Base-by-base conservation (phyloP, 2,113 vertebrate species). In the Cyprinodon variegatus region DNA sequence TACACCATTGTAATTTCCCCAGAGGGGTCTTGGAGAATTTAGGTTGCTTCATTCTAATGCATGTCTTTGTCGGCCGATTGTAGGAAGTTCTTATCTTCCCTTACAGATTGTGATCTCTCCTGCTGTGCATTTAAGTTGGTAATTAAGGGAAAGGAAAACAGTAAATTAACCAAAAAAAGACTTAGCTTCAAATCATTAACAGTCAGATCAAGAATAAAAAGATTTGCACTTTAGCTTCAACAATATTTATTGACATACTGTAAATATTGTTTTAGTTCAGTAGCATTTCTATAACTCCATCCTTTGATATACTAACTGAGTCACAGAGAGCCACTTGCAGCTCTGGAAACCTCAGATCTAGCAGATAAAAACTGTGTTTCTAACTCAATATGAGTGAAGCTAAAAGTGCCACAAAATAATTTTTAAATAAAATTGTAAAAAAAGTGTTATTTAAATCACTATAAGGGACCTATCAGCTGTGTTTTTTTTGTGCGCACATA, bases 41-140 rank as follows among this genome's bases (percentile, higher is more conserved):
- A 2, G 29, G 29, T 29, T 1, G 29, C 29, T 92, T 94, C 90
- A 94, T 96, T 96, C 90, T 94, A 92, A 95, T 93, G 83, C 86
- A 92, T 91, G 85, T 91, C 93, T 94, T 94, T 94, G 87, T 95
- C 89, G 77, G 79, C 67, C 75, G 83, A 85, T 93, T 80, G 91
- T 86, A 91, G 89, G 88, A 67, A 67, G 66, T 90, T 91, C 91
- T 94, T 91, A 89, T 93, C 89, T 91, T 91, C 84, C 81, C 81
- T 77, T 65, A 79, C 82, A 79, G 89, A 90, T 82, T 85, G 84
- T 82, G 85, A 86, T 83, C 85, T 93, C 74, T 90, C 94, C 92
- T 92, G 92, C 92, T 94, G 94, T 89, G 93, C 90, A 88, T 94
- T 95, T 94, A 93, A 91, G 90, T 93, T 93, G 90, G 92, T 94